Evolutionary conservation across 2,797 vertebrate genomes (phyloP), one percentile per base, ranked within the genome.

Genomic region (Smutsia temminckii): DNA sequence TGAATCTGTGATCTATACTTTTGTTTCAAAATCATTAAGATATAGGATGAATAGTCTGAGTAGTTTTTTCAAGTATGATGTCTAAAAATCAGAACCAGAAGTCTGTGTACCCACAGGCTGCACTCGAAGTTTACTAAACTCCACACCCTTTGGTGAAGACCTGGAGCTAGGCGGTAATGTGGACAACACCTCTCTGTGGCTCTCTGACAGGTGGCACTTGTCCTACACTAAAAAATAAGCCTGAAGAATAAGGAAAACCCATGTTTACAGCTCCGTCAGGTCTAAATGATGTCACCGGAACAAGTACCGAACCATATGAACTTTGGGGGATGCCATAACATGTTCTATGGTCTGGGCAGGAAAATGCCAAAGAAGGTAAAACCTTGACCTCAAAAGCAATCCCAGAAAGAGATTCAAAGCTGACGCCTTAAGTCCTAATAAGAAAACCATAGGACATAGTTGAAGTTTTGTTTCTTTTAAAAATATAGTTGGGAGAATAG

Each of bases 301-400:
- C 55, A 83, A 94, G 92, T 34, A 86, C 90, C 29, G 97, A 96
- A 95, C 94, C 0, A 93, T 96, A 85, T 42, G 16, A 17, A 89
- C 94, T 46, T 49, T 92, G 86, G 85, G 79, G 88, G 87, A 96
- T 96, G 96, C 95, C 97, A 94, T 91, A 95, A 97, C 92, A 96
- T 94, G 96, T 95, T 79, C 68, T 93, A 63, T 95, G 96, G 95
- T 92, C 92, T 93, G 85, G 92, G 89, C 37, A 97, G 96, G 96
- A 96, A 97, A 97, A 95, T 8, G 87, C 88, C 93, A 96, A 87
- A 97, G 97, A 96, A 92, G 49, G 89, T 74, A 96, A 97, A 96
- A 85, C 57, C 64, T 63, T 25, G 9, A 96, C 89, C 0, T 17
- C 49, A n/a, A 94, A 84, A 96, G 89, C 61, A 94, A 87, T 96